Evolutionary conservation across 2,888 invertebrate species (phyloP).

Genomic region (Tachystola acroxantha): DNA sequence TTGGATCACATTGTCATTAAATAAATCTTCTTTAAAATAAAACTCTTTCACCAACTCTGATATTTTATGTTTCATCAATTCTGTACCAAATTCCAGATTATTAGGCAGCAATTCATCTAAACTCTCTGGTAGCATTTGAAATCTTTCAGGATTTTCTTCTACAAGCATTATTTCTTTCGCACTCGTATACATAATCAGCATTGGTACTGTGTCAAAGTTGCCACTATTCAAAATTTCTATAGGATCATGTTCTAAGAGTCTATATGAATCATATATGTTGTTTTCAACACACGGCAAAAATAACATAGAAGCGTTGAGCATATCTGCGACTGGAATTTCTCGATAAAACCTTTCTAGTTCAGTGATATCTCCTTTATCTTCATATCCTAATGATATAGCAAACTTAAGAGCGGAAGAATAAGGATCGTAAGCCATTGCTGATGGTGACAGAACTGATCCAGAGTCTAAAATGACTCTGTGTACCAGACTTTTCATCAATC

Average conservation of each 20-base stretch:
- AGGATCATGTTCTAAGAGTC: conserved; percentile 47
- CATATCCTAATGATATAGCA: conserved; percentile 64
- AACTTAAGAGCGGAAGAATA: conserved; percentile 39
- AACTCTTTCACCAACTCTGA: conserved; percentile 47
- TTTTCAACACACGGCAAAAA: conserved; percentile 54
- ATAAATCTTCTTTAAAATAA: conserved; percentile 41
- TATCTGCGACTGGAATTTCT: conserved; percentile 20
- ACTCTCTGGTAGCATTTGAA: conserved; percentile 29
- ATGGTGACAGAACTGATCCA: conserved; percentile 54
- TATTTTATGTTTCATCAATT: conserved; percentile 30
- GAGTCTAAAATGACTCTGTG: conserved; percentile 59
- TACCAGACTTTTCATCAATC: conserved; percentile 41
- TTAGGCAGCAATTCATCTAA: conserved; percentile 50
- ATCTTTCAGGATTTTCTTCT: conserved; percentile 24
- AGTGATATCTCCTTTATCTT: conserved; percentile 21
- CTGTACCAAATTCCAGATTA: conserved; percentile 43
- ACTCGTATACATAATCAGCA: conserved; percentile 42
- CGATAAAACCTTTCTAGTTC: conserved; percentile 40
- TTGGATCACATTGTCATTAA: conserved; percentile 19
- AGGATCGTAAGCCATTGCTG: conserved; percentile 43
- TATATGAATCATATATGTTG: conserved; percentile 21
- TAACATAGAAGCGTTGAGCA: conserved; percentile 27
- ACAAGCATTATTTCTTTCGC: conserved; percentile 30
- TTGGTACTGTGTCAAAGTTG: conserved; percentile 41
- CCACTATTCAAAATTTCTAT: conserved; percentile 33